Evolutionary conservation across 53 echinoderm and acorn worm species (phyloP).

Genomic region (Arbacia lixula): DNA sequence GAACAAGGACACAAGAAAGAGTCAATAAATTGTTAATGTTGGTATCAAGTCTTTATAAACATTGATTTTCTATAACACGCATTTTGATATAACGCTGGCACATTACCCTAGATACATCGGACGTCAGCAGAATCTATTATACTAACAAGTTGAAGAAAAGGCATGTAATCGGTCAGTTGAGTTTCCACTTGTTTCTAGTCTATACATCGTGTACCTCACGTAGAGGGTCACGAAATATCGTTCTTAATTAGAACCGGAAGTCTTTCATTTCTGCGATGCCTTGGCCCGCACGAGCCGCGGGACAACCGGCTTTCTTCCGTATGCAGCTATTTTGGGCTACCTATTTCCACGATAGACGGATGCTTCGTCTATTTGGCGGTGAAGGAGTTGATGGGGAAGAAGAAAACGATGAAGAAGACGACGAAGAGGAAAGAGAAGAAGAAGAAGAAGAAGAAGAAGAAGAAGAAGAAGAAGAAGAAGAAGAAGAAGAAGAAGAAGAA

Average conservation of each 20-base stretch:
- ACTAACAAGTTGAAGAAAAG: too few relatives aligned
- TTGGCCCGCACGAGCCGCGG: not conserved
- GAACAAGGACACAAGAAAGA: too few relatives aligned
- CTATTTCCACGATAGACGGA: not conserved
- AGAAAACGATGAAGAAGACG: not conserved
- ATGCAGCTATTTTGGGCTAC: not conserved
- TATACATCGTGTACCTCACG: too few relatives aligned
- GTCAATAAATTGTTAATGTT: too few relatives aligned
- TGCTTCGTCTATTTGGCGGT: not conserved
- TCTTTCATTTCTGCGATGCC: slow-evolving; percentile 22
- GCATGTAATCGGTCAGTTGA: too few relatives aligned
- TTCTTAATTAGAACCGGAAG: slow-evolving; percentile 14
- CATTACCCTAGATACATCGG: too few relatives aligned
- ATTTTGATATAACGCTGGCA: too few relatives aligned
- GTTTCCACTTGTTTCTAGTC: too few relatives aligned
- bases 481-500: not conserved
- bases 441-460: not conserved
- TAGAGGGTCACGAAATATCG: too few relatives aligned
- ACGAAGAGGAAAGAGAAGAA: not conserved
- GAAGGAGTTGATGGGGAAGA: not conserved
- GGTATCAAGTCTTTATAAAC: too few relatives aligned
- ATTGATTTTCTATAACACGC: too few relatives aligned
- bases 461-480: not conserved
- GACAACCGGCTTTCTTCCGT: not conserved
- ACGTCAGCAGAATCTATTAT: too few relatives aligned